A percentile compares a stretch with the other conserved stretches of the same genome.
Conservation (phyloP, 2,888 invertebrate species). For the Drosophila heteroneura region DNA sequence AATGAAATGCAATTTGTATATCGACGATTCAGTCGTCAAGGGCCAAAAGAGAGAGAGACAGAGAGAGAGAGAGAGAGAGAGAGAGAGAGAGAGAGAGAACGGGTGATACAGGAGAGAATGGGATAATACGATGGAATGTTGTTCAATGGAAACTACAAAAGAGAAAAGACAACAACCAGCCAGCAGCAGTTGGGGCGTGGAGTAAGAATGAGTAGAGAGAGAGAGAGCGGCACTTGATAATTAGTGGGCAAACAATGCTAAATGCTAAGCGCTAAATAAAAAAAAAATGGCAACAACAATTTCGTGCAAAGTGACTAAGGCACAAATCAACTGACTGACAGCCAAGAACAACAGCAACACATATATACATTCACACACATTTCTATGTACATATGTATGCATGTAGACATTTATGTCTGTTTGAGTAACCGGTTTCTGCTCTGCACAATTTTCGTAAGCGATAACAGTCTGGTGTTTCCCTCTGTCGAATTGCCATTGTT, state of each 20-base stretch:
- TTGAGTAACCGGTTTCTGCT: conserved; percentile 45
- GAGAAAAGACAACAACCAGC: background rate
- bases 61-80: background rate
- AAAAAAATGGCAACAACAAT: conserved; percentile 22
- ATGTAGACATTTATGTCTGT: background rate
- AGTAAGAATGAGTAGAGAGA: background rate
- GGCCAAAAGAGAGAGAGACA: conserved; percentile 27
- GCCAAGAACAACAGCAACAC: conserved; percentile 28
- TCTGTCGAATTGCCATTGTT: conserved; percentile 10
- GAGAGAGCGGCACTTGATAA: conserved; percentile 31
- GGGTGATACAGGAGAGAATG: background rate
- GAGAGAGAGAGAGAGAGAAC: background rate
- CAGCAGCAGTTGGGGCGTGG: background rate
- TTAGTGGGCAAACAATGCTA: conserved; percentile 36
- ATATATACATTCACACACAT: conserved; percentile 8
- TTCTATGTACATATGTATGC: background rate
- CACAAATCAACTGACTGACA: conserved; percentile 13
- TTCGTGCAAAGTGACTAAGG: conserved; percentile 40
- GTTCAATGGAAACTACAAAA: conserved; percentile 22
- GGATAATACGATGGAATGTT: conserved; percentile 46
- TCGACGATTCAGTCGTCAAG: conserved; percentile 34
- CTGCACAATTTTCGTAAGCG: conserved; percentile 18
- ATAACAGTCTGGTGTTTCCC: conserved; percentile 27
- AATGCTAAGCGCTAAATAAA: conserved; percentile 14
- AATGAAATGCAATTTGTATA: conserved; percentile 52